Evolutionary conservation across 2,888 invertebrate species (phyloP).

Genomic region (Epirrhoe tristata): DNA sequence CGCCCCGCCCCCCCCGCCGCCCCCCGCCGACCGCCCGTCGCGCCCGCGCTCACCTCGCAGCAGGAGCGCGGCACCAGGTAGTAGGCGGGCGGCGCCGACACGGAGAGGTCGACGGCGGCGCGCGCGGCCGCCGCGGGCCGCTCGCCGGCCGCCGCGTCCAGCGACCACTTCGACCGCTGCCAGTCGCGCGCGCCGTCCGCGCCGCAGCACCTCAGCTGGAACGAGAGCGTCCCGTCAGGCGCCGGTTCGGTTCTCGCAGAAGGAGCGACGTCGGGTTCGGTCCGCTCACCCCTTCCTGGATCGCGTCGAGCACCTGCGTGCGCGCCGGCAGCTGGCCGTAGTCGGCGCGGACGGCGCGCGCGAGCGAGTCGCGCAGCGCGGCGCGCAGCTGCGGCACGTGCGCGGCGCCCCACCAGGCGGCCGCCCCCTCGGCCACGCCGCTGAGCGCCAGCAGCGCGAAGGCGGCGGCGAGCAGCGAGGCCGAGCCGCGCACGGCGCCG

Average conservation of each 20-base stretch:
- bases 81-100: constrained; percentile 63
- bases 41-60: constrained; percentile 57
- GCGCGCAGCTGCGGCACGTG: constrained; percentile 67
- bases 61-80: constrained; percentile 74
- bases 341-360: constrained; percentile 63
- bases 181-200: constrained; percentile 97
- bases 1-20: constrained; percentile 42
- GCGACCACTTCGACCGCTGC: constrained; percentile 83
- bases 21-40: too few species aligned
- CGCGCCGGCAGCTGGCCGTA: constrained; percentile 66
- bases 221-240: not conserved
- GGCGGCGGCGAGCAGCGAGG: constrained; percentile 68
- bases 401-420: constrained; percentile 77
- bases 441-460: constrained; percentile 71
- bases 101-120: constrained; percentile 67
- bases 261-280: not conserved
- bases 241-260: not conserved
- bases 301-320: constrained; percentile 70
- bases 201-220: constrained; percentile 95
- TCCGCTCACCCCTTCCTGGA: constrained; percentile 65
- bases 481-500: constrained; percentile 62
- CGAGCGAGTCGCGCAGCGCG: constrained; percentile 61
- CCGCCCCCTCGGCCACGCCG: constrained; percentile 72
- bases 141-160: constrained; percentile 85
- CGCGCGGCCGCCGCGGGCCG: constrained; percentile 18